Conservation (phyloP, 2,113 vertebrate species). For the Hirundichthys speculiger region DNA sequence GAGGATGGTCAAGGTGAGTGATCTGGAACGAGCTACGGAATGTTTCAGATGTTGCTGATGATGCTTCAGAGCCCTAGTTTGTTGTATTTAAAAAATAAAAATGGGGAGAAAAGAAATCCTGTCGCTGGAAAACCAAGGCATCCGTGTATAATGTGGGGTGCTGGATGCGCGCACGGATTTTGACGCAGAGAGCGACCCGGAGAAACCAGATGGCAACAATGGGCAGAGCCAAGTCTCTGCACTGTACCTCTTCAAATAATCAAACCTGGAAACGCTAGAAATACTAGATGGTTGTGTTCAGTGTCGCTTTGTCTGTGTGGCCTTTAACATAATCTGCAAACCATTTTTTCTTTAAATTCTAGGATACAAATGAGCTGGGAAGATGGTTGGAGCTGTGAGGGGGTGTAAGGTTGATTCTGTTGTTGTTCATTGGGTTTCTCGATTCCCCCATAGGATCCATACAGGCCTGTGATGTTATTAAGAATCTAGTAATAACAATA, state of each 20-base stretch:
- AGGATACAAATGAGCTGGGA: slow-evolving; percentile 21
- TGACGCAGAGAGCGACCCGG: slow-evolving; percentile 64
- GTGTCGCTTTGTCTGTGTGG: background rate
- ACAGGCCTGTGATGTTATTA: background rate
- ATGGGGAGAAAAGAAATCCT: background rate
- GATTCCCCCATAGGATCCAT: slow-evolving; percentile 6
- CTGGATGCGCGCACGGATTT: slow-evolving; percentile 29
- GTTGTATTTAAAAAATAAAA: background rate
- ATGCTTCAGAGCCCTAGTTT: background rate
- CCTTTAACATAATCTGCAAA: slow-evolving; percentile 11
- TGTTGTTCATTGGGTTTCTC: slow-evolving; percentile 45
- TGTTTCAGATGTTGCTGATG: background rate
- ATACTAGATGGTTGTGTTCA: background rate
- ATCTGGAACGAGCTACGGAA: background rate
- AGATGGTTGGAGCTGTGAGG: slow-evolving; percentile 4
- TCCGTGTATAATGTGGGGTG: background rate
- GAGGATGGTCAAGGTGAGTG: slow-evolving; percentile 78
- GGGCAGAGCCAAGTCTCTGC: slow-evolving; percentile 26
- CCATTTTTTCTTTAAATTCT: slow-evolving; percentile 35
- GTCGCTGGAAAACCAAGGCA: background rate
- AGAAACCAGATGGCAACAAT: slow-evolving; percentile 65
- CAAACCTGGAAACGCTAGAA: background rate
- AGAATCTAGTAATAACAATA: too few relatives aligned
- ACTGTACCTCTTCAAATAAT: slow-evolving; percentile 1
- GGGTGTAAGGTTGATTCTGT: slow-evolving; percentile 41